Conservation (phyloP, 2,888 invertebrate genomes). For the Rotaria macrura region DNA sequence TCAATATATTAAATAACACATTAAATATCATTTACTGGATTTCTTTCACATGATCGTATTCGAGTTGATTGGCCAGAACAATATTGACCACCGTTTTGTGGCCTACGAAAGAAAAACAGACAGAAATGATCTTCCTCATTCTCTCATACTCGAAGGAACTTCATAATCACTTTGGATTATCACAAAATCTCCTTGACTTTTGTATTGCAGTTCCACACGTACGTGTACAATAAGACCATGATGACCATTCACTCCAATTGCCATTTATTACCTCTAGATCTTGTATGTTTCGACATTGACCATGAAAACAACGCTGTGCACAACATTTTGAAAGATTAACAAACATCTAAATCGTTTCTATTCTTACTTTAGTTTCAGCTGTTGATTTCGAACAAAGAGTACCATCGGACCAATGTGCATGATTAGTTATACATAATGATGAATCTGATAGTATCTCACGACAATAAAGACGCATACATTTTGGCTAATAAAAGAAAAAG, state of each 20-base stretch:
- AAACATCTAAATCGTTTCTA: too few species aligned
- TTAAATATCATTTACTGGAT: neutral
- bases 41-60: neutral
- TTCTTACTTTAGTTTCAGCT: neutral
- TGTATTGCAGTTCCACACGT: conserved; percentile 9
- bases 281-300: neutral
- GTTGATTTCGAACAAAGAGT: neutral
- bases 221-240: neutral
- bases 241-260: conserved; percentile 3
- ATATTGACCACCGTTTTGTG: conserved; percentile 9
- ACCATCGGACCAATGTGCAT: neutral
- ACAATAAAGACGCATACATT: neutral
- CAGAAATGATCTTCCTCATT: too few species aligned
- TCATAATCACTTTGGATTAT: neutral
- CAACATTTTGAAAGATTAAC: neutral
- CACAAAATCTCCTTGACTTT: neutral
- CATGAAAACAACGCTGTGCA: neutral
- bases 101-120: neutral
- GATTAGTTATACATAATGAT: neutral
- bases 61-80: conserved; percentile 10
- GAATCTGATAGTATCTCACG: neutral
- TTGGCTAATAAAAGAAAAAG: neutral
- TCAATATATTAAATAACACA: neutral
- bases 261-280: neutral
- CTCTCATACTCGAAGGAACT: too few species aligned